phyloP scores from a whole-genome alignment of 2,888 invertebrate genomes.

The Archips crataeganus region DNA sequence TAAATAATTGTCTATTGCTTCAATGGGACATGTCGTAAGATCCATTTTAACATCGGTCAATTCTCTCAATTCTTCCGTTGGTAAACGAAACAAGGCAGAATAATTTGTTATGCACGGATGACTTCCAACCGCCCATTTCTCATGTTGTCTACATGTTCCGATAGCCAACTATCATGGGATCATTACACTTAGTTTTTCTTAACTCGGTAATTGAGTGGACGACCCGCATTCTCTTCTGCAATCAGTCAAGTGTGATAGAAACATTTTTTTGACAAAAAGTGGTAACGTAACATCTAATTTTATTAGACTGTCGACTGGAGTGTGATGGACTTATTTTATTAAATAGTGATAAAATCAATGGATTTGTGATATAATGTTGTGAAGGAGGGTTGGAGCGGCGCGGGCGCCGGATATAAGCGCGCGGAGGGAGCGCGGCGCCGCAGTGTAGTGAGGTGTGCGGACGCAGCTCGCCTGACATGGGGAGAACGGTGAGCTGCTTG shows the following conservation, averaged over 20 bases:
- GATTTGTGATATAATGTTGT: constrained; percentile 36
- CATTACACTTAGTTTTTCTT: constrained; percentile 19
- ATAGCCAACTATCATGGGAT: constrained; percentile 11
- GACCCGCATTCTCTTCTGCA: constrained; percentile 10
- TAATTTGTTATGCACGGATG: constrained; percentile 36
- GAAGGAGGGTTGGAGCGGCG: constrained; percentile 52
- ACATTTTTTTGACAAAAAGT: constrained; percentile 9
- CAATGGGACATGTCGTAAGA: constrained; percentile 30
- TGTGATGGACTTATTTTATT: constrained; percentile 31
- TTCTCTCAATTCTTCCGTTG: constrained; percentile 7
- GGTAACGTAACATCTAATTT: constrained; percentile 22
- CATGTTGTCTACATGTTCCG: constrained; percentile 1
- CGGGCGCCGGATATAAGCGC: constrained; percentile 68
- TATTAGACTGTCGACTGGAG: constrained; percentile 20
- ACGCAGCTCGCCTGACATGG: constrained; percentile 69
- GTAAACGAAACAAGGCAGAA: constrained; percentile 20
- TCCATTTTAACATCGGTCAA: constrained; percentile 8
- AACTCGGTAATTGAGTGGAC: constrained; percentile 10
- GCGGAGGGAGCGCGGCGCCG: constrained; percentile 62
- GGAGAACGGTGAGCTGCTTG: constrained; percentile 70
- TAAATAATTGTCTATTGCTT: constrained; percentile 12
- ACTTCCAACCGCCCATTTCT: constrained; percentile 2
- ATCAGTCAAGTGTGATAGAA: constrained; percentile 8
- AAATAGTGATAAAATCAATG: constrained; percentile 29
- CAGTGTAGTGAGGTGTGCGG: constrained; percentile 70